Base-by-base conservation (phyloP, 1,140 invertebrate genomes). In the Sinella curviseta region DNA sequence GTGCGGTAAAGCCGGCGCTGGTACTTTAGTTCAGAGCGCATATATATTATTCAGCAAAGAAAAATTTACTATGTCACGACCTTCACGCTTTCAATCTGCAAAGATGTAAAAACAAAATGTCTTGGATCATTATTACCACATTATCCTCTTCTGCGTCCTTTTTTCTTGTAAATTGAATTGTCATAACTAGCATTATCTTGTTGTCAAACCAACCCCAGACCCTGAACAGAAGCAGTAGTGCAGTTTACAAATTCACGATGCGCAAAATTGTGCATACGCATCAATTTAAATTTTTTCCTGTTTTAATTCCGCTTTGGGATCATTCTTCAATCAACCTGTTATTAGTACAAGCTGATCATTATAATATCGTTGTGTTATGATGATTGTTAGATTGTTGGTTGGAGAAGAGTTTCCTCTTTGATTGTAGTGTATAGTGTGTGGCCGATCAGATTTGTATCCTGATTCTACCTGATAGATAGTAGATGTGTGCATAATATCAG, bases 41-140 rank as follows among this genome's bases (percentile, higher is more conserved):
- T 8, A 17, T 48, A 4, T 8, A 48, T 4, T 48, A 48, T 8
- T 48, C 4, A 48, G 17, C 4, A 4, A 48, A 48, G 4, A 17
- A 48, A 48, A 48, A 17, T 60, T 60, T 24, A 60, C 55, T 60
- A 26, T 60, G 55, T 60, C 55, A 60, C 55, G 55, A 60, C 55
- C 55, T 60, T 60, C 55, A 60, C 55, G 55, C 55, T 17, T 24
- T 60, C 24, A 24, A 24, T 4, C n/a, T 60, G 24, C 24, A 26
- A 60, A 60, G 17, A 48, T 8, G 39, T 48, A 48, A 17, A 48
- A 8, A 48, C 39, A 4, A 8, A 48, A 8, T 48, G 4, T 8
- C 17, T 8, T 17, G 17, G 4, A 48, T 17, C 4, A 8, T 4
- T 17, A 48, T 17, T 8, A 48, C 4, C 17, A 8, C 39, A 48